phyloP scores from a whole-genome alignment of 2,113 vertebrate species.

The Sebastes schlegelii region DNA sequence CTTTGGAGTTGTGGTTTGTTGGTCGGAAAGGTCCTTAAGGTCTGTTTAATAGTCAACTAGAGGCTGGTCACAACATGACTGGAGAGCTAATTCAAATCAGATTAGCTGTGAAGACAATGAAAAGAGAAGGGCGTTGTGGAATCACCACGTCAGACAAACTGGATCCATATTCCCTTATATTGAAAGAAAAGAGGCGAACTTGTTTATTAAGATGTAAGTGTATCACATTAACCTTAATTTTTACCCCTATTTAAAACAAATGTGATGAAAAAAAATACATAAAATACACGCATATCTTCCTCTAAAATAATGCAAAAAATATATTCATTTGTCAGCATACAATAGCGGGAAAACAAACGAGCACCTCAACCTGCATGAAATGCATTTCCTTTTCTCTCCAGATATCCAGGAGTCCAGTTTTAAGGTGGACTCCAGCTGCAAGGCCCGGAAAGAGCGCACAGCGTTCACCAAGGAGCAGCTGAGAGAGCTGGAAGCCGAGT shows the following conservation, averaged over 20 bases:
- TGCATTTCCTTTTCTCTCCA: constrained; percentile 56
- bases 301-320: background rate
- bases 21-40: constrained; percentile 46
- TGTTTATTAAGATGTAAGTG: background rate
- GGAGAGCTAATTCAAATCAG: constrained; percentile 40
- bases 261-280: background rate
- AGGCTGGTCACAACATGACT: constrained; percentile 30
- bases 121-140: background rate
- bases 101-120: constrained; percentile 25
- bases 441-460: constrained; percentile 93
- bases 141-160: background rate
- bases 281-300: background rate
- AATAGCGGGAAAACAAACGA: background rate
- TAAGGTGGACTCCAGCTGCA: constrained; percentile 88
- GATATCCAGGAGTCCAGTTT: constrained; percentile 84
- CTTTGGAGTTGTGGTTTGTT: constrained; percentile 70
- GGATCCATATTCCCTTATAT: background rate
- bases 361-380: background rate
- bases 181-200: background rate
- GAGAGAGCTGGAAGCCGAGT: constrained; percentile 94
- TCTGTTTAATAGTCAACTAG: constrained; percentile 41
- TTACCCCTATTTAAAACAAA: background rate
- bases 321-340: background rate
- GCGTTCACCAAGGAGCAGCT: constrained; percentile 98
- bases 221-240: background rate